phyloP scores from a whole-genome alignment of 2,888 invertebrate genomes.

The Eudemis profundana region DNA sequence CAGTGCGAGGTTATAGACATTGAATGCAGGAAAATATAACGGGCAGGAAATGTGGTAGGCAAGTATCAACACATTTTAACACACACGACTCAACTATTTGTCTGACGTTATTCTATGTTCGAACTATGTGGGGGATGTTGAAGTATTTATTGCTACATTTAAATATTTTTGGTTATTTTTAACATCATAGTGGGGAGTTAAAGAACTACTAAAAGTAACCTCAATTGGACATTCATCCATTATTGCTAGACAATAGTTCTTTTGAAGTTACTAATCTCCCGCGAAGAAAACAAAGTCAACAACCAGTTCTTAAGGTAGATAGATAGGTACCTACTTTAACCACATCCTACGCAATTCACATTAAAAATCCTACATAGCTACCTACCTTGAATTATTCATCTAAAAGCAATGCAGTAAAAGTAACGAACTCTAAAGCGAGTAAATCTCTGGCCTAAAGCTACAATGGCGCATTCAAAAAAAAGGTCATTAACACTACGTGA shows the following conservation, averaged over 20 bases:
- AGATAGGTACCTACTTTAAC: background rate
- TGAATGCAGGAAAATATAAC: conserved; percentile 33
- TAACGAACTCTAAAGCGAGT: conserved; percentile 17
- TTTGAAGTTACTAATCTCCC: background rate
- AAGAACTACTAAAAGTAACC: background rate
- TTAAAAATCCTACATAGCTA: conserved; percentile 4
- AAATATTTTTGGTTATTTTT: conserved; percentile 28
- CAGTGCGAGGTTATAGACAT: conserved; percentile 48
- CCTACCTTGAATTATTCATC: background rate
- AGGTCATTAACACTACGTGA: conserved; percentile 84
- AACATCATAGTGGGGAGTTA: conserved; percentile 5
- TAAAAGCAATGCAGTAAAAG: conserved; percentile 4
- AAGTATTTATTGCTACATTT: conserved; percentile 16
- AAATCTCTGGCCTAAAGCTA: conserved; percentile 50
- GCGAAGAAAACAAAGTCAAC: background rate
- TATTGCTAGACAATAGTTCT: background rate
- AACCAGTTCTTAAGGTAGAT: too few species aligned
- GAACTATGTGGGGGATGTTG: conserved; percentile 31
- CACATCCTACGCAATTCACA: background rate
- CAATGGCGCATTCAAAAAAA: conserved; percentile 79
- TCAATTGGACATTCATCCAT: background rate
- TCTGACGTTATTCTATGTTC: conserved; percentile 18
- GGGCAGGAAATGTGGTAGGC: conserved; percentile 28
- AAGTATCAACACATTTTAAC: conserved; percentile 28
- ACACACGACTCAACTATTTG: conserved; percentile 24